These are phyloP conservation scores for Cephalophus harveyi DNA, from an alignment of 2,113 vertebrate genomes.

Conservation along the genomic window DNA sequence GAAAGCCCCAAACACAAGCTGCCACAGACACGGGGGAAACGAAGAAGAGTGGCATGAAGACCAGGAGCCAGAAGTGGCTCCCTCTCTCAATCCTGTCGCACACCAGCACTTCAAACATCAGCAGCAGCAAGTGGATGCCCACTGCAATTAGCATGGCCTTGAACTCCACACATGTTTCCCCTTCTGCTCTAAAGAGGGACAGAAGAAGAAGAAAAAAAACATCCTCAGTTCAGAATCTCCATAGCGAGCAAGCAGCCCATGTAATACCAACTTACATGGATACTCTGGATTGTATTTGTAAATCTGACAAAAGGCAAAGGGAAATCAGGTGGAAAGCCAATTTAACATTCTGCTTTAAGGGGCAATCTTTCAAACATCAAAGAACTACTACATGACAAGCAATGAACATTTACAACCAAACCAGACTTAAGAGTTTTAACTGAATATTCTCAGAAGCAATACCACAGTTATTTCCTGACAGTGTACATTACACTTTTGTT, in stretches of 20 bases:
- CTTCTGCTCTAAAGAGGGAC: slow-evolving; percentile 88
- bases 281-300: neutral
- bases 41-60: slow-evolving; percentile 99
- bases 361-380: neutral
- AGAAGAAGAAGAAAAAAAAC: slow-evolving; percentile 36
- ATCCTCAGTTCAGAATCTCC: slow-evolving; percentile 27
- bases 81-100: slow-evolving; percentile 94
- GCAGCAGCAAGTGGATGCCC: slow-evolving; percentile 94
- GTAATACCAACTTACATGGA: neutral
- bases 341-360: neutral
- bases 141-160: slow-evolving; percentile 98
- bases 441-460: neutral
- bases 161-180: slow-evolving; percentile 98
- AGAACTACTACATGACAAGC: neutral
- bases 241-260: neutral
- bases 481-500: neutral
- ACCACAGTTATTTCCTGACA: neutral
- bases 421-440: neutral
- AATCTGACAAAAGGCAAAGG: slow-evolving; percentile 6
- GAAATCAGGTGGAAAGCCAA: neutral
- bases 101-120: slow-evolving; percentile 98
- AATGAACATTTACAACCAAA: neutral
- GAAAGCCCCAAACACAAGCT: slow-evolving; percentile 98
- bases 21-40: slow-evolving; percentile 97
- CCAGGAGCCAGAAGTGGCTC: slow-evolving; percentile 94